phyloP scores from a whole-genome alignment of 2,113 vertebrate genomes.

The Ochotona princeps region DNA sequence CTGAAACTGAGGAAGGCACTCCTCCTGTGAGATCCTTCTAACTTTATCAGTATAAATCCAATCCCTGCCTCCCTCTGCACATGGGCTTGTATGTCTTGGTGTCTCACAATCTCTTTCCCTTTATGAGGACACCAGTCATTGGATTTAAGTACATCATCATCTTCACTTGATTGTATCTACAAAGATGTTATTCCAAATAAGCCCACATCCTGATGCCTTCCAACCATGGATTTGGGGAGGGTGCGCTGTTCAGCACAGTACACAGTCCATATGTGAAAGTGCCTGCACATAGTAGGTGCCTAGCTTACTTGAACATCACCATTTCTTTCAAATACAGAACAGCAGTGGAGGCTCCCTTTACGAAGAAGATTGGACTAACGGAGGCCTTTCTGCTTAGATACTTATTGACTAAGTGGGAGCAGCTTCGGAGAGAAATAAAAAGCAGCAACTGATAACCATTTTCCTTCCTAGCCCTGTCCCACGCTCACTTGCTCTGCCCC shows the following conservation, averaged over 20 bases:
- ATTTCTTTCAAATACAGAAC: background rate
- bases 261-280: background rate
- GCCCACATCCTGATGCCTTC: background rate
- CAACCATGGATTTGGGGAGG: no score
- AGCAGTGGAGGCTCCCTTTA: background rate
- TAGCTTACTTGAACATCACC: background rate
- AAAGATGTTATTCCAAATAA: slow-evolving; percentile 11
- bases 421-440: background rate
- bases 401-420: background rate
- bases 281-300: background rate
- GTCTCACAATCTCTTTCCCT: background rate
- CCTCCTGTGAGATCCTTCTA: background rate
- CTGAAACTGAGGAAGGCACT: background rate
- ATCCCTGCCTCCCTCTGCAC: background rate
- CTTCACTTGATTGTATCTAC: background rate
- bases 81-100: background rate
- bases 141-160: background rate
- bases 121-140: background rate
- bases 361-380: background rate
- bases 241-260: background rate
- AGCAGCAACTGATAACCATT: background rate
- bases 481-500: background rate
- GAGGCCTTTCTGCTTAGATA: background rate
- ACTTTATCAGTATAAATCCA: background rate
- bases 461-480: background rate